Percentiles rank a stretch among this genome's conserved stretches.
Evolutionary conservation across 92 coral and sea anemone genomes (phyloP).

Genomic region (Phenganax subtilis): DNA sequence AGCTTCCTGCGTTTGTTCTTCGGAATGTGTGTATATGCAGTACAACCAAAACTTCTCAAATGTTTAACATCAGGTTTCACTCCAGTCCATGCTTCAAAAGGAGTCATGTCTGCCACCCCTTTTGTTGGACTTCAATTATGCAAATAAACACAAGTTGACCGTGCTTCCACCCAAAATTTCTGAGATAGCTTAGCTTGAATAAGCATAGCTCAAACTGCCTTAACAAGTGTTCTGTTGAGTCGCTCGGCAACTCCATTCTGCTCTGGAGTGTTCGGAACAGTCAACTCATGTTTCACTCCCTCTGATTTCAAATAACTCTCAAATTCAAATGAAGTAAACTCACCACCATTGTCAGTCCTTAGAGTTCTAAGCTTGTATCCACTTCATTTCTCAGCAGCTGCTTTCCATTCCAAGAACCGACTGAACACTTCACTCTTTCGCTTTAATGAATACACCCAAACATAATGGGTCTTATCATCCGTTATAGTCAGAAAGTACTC

Average conservation of each 20-base stretch:
- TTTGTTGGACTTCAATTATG: conserved; percentile 51
- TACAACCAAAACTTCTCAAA: conserved; percentile 51
- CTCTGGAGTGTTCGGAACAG: conserved; percentile 49
- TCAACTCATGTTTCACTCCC: conserved; percentile 50
- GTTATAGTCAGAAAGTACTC: conserved; percentile 55
- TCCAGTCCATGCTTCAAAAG: conserved; percentile 55
- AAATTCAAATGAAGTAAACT: conserved; percentile 49
- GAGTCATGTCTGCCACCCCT: conserved; percentile 29
- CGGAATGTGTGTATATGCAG: conserved; percentile 63
- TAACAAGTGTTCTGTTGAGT: conserved; percentile 53
- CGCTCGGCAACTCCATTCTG: conserved; percentile 64
- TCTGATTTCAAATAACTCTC: conserved; percentile 47
- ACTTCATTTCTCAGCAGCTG: conserved; percentile 57
- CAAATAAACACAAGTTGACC: conserved; percentile 46
- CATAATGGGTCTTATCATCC: conserved; percentile 57
- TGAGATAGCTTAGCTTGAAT: conserved; percentile 52
- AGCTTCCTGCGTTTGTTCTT: conserved; percentile 57
- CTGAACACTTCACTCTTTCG: conserved; percentile 49
- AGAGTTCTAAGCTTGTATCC: conserved; percentile 47
- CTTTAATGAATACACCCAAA: conserved; percentile 54
- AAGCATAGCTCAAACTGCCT: conserved; percentile 53
- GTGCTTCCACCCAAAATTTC: conserved; percentile 57
- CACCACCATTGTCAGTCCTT: conserved; percentile 60
- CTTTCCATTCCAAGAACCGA: conserved; percentile 55
- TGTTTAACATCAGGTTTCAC: conserved; percentile 49